Percentiles rank a stretch among this genome's conserved stretches.
Evolutionary conservation across 2,797 vertebrate genomes (phyloP).

Genomic region (Adrianichthys oophorus): DNA sequence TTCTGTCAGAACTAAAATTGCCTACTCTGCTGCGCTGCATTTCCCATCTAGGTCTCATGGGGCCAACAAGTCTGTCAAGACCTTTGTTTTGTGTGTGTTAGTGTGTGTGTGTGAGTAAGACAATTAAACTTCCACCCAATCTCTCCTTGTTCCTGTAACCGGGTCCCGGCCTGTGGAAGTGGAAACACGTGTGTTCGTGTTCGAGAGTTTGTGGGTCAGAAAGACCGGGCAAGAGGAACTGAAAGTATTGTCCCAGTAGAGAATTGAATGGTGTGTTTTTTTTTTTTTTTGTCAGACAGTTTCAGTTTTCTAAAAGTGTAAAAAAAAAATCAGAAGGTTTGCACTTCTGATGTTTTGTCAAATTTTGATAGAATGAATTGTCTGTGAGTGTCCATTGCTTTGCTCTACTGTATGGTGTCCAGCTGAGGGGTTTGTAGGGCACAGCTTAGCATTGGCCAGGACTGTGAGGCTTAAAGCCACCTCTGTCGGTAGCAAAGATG

Average conservation of each 20-base stretch:
- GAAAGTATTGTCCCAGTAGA: too few species aligned
- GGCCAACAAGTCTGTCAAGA: slow-evolving; percentile 9
- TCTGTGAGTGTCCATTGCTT: too few species aligned
- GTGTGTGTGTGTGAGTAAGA: slow-evolving; percentile 12
- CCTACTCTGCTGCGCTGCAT: slow-evolving; percentile 1
- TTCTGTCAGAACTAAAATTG: slow-evolving; percentile 14
- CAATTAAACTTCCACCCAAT: slow-evolving; percentile 49
- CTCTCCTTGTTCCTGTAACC: slow-evolving; percentile 54
- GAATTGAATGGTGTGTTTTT: too few species aligned
- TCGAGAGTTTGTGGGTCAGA: slow-evolving; percentile 8
- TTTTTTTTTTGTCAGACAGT: too few species aligned
- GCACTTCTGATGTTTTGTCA: too few species aligned
- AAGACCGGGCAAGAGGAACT: not conserved
- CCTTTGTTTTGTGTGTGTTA: not conserved
- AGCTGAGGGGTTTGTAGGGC: slow-evolving; percentile 43
- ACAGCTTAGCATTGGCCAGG: slow-evolving; percentile 30
- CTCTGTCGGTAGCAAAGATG: slow-evolving; percentile 59
- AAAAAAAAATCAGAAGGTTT: too few species aligned
- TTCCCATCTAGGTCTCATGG: not conserved
- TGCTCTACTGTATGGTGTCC: too few species aligned
- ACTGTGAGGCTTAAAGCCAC: slow-evolving; percentile 33
- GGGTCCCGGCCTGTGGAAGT: slow-evolving; percentile 19
- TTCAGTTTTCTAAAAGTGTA: too few species aligned
- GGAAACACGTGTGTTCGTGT: slow-evolving; percentile 17
- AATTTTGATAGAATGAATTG: too few species aligned